Base-by-base conservation (phyloP, 1,140 invertebrate species). In the Melitaea cinxia region DNA sequence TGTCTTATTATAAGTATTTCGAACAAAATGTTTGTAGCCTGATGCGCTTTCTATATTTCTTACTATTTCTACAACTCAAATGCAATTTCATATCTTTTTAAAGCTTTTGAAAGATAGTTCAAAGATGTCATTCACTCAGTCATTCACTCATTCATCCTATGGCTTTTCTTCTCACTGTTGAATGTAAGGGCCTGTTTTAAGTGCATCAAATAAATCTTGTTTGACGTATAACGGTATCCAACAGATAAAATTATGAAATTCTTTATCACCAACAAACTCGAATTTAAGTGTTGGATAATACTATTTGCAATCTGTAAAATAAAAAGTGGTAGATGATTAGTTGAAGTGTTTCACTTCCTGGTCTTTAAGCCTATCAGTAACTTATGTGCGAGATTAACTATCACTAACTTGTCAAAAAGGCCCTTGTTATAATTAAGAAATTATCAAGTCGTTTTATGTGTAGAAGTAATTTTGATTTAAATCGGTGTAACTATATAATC, bases 1-100 rank as follows among this genome's bases (percentile, higher is more conserved):
- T 57, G 55, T 57, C 55, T 55, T 57, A 57, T 45, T 24, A 17
- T 57, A 57, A 57, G 55, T 23, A 45, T 57, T 57, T 57, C 55
- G 55, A 57, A 42, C 55, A 57, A 37, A 56, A 47, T 57, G 23
- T 57, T 45, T 45, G 14, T 2, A 42, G 37, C 39, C 39, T 57
- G 37, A 23, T 24, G 24, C 37, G 28, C 42, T 57, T 45, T 57
- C 15, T 28, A 47, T 47, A 47, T 47, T 47, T 47, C 42, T 9
- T 47, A 47, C 42, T 21, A 47, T 47, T 47, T 47, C 42, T 47
- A 47, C 19, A n/a, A n/a, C 14, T 21, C 12, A 6, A 24, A 47
- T 35, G 30, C 28, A 56, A 15, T 28, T 35, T 21, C 33, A 28
- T 35, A 10, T 9, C 52, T 33, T n/a, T n/a, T n/a, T 54, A 35